A percentile compares a stretch with the other conserved stretches of the same genome.
Evolutionary conservation across 1,140 invertebrate species (phyloP).

Genomic region (Cryptotermes secundus): DNA sequence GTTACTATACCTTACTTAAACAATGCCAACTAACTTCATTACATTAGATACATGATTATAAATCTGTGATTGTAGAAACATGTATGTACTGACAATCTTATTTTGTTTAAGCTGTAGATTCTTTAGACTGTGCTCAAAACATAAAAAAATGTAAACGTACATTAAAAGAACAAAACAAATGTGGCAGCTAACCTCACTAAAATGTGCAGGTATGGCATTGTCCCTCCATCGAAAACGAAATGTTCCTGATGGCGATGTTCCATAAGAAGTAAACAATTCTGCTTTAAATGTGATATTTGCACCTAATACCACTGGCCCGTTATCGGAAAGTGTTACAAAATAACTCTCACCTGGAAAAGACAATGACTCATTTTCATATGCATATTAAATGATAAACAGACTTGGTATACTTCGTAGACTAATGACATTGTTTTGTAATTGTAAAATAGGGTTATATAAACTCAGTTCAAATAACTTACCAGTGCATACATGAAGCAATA

Average conservation of each 20-base stretch:
- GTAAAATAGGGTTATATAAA: no score
- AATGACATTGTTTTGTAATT: no score
- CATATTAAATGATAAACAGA: neutral
- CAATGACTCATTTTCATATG: neutral
- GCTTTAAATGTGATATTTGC: slow-evolving; percentile 64
- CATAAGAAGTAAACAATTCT: slow-evolving; percentile 51
- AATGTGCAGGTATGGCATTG: slow-evolving; percentile 54
- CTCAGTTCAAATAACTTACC: neutral
- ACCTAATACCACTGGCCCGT: slow-evolving; percentile 65
- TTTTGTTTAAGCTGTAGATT: no score
- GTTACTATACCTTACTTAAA: no score
- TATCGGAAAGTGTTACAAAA: slow-evolving; percentile 50
- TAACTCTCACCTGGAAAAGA: neutral
- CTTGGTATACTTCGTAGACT: no score
- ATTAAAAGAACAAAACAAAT: slow-evolving; percentile 28
- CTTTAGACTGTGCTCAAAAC: no score
- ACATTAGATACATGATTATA: no score
- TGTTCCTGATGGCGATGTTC: slow-evolving; percentile 38
- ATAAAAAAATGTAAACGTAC: no score
- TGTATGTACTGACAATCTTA: no score
- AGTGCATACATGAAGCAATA: neutral
- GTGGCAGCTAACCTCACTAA: slow-evolving; percentile 49
- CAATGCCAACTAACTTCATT: no score
- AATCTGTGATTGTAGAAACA: no score
- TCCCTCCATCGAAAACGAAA: slow-evolving; percentile 58